A percentile compares a stretch with the other conserved stretches of the same genome.
phyloP scores from a whole-genome alignment of 2,113 vertebrate genomes.

The Galemys pyrenaicus region DNA sequence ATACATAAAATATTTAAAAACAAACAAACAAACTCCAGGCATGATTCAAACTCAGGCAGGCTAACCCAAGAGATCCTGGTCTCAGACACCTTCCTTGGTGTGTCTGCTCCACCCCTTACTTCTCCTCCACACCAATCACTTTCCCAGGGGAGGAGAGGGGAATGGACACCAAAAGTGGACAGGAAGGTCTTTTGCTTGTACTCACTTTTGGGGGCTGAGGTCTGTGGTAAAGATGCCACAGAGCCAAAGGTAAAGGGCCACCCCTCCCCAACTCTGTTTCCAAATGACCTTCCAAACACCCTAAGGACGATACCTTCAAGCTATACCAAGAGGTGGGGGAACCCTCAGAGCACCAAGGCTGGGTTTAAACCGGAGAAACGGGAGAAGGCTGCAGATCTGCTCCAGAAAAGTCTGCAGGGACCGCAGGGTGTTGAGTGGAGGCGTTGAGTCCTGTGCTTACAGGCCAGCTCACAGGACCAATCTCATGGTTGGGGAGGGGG shows the following conservation, averaged over 20 bases:
- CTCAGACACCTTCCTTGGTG: neutral
- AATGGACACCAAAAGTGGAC: no score
- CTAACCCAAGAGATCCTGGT: neutral
- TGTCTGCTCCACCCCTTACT: neutral
- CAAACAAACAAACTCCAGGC: no score
- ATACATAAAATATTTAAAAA: no score
- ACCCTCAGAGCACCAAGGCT: neutral
- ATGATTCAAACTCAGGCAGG: neutral
- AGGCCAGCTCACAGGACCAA: neutral
- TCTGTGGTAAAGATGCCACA: neutral
- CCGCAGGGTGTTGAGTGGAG: fast-evolving
- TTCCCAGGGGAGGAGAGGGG: neutral
- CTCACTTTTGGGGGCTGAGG: neutral
- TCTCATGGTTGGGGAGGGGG: neutral
- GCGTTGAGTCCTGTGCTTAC: no score
- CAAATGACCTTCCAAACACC: neutral
- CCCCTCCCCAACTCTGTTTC: neutral
- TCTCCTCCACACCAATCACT: no score
- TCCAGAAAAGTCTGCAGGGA: neutral
- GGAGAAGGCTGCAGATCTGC: neutral
- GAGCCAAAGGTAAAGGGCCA: neutral
- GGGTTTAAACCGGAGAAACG: neutral
- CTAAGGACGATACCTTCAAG: neutral
- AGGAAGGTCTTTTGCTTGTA: neutral
- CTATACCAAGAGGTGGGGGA: neutral